A percentile compares a stretch with the other conserved stretches of the same genome.
Conservation (phyloP, 2,888 invertebrate species). For the Gandaritis pyraliata region DNA sequence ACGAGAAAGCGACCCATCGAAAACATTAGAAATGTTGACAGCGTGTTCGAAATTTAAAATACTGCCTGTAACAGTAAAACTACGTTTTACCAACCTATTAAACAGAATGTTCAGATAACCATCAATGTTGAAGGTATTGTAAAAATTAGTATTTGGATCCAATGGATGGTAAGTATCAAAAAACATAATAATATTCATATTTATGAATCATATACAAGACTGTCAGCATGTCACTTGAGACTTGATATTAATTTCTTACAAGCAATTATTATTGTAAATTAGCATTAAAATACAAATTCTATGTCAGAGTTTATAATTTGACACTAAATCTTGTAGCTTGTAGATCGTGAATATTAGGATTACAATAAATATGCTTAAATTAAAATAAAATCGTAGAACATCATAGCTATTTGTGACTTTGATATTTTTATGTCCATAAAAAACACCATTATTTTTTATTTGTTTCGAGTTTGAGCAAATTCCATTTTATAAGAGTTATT, state of each 20-base stretch:
- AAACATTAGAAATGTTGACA: conserved; percentile 39
- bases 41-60: conserved; percentile 33
- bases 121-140: neutral
- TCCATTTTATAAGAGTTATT: conserved; percentile 2
- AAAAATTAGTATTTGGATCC: too few relatives aligned
- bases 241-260: conserved; percentile 2
- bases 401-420: neutral
- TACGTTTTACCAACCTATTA: neutral
- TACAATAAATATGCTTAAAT: conserved; percentile 3
- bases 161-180: too few relatives aligned
- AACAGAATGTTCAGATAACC: neutral
- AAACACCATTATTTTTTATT: too few relatives aligned
- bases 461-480: too few relatives aligned
- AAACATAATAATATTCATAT: neutral
- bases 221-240: conserved; percentile 6
- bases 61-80: neutral
- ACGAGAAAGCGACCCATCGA: conserved; percentile 39
- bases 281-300: conserved; percentile 7
- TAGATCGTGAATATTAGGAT: neutral
- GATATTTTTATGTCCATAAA: neutral
- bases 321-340: conserved; percentile 1
- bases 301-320: conserved; percentile 4
- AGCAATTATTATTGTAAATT: neutral
- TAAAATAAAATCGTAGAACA: neutral
- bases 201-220: neutral